Evolutionary conservation across 53 echinoderm and acorn worm species (phyloP).

Genomic region (Astropecten irregularis): DNA sequence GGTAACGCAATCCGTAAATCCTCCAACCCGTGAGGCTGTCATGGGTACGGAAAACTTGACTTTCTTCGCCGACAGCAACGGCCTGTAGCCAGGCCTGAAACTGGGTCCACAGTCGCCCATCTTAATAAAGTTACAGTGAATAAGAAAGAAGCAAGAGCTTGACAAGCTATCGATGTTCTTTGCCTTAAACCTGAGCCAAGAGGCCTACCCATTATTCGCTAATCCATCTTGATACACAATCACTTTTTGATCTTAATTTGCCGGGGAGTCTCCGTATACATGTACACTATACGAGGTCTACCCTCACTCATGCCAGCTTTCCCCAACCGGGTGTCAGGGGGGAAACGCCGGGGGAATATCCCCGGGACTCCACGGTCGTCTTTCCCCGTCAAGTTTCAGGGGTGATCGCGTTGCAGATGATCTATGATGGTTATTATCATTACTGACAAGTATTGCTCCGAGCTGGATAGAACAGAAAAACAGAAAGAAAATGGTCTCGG

Average conservation of each 20-base stretch:
- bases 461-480: not conserved
- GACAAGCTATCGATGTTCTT: conserved; percentile 33
- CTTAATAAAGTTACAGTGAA: too few relatives aligned
- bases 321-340: conserved; percentile 31
- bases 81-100: too few relatives aligned
- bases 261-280: too few relatives aligned
- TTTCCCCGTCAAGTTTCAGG: conserved; percentile 7
- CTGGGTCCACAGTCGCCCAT: too few relatives aligned
- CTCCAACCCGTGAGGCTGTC: too few relatives aligned
- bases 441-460: conserved; percentile 49
- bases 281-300: not conserved
- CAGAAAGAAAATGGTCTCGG: not conserved
- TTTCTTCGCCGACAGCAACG: too few relatives aligned
- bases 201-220: conserved; percentile 19
- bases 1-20: not conserved
- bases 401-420: conserved; percentile 57
- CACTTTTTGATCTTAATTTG: conserved; percentile 50
- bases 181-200: conserved; percentile 15
- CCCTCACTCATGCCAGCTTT: conserved; percentile 16
- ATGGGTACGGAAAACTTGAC: not conserved
- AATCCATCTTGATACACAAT: conserved; percentile 54
- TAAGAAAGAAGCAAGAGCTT: not conserved
- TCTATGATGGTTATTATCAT: conserved; percentile 42
- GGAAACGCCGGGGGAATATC: conserved; percentile 1
- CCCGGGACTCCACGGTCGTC: conserved; percentile 2